Evolutionary conservation across 2,888 invertebrate species (phyloP).

Genomic region (Drosophila rubida): DNA sequence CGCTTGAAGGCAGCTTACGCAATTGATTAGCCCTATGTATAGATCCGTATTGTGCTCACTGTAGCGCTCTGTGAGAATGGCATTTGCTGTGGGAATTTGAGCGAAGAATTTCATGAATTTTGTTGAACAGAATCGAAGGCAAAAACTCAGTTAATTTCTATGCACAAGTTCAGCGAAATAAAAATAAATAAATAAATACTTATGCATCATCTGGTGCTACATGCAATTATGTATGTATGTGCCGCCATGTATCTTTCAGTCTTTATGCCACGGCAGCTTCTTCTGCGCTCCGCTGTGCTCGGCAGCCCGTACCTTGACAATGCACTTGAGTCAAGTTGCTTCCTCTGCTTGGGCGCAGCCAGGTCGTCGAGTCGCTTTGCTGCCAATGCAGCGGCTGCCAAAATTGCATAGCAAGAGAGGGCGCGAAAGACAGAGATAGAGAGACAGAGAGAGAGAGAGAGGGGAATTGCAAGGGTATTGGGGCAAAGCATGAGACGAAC

Average conservation of each 20-base stretch:
- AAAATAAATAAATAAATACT: conserved; percentile 30
- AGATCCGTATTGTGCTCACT: conserved; percentile 13
- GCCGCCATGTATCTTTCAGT: conserved; percentile 47
- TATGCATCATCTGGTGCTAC: conserved; percentile 8
- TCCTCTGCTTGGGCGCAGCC: conserved; percentile 54
- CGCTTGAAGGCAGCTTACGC: conserved; percentile 50
- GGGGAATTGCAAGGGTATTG: conserved; percentile 13
- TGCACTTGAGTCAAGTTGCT: conserved; percentile 79
- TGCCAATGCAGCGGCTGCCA: conserved; percentile 66
- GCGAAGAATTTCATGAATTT: conserved; percentile 42
- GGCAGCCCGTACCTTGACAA: conserved; percentile 66
- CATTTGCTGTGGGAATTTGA: not conserved
- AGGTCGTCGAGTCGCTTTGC: conserved; percentile 45
- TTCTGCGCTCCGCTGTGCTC: conserved; percentile 23
- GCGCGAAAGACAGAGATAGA: not conserved
- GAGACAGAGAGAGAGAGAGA: not conserved
- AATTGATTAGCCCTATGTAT: conserved; percentile 49
- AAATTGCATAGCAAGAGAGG: conserved; percentile 47
- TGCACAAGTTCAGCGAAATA: conserved; percentile 47
- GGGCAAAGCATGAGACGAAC: conserved; percentile 39
- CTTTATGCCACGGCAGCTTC: conserved; percentile 22
- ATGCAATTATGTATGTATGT: conserved; percentile 17
- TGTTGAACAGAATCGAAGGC: conserved; percentile 18
- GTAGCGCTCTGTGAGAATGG: conserved; percentile 18
- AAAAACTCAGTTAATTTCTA: conserved; percentile 61